A percentile compares a stretch with the other conserved stretches of the same genome.
Evolutionary conservation across 2,888 invertebrate species (phyloP).

Genomic region (Drosophila koepferae): DNA sequence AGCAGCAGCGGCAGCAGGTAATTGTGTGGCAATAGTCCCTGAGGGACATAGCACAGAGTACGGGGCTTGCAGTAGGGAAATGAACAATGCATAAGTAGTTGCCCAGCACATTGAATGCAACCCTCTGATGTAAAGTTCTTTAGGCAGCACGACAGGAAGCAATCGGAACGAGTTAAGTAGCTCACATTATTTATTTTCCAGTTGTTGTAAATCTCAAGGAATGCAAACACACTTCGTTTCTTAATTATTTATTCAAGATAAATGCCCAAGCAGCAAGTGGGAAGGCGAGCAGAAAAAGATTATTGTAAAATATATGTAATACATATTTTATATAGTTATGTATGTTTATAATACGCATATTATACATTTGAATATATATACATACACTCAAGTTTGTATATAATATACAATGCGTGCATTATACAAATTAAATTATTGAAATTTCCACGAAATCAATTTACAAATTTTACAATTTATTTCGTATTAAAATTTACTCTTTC

Average conservation of each 20-base stretch:
- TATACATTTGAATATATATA: not conserved
- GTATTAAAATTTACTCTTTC: not conserved
- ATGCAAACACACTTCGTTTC: not conserved
- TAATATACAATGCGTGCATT: not conserved
- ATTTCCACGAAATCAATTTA: not conserved
- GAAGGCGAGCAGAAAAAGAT: too few relatives aligned
- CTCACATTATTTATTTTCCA: not conserved
- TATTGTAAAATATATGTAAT: not conserved
- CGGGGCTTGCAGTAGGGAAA: conserved; percentile 9
- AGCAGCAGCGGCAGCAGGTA: conserved; percentile 16
- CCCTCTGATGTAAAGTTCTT: conserved; percentile 19
- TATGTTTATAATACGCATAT: too few relatives aligned
- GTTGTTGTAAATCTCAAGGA: not conserved
- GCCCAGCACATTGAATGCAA: conserved; percentile 4
- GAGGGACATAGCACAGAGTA: not conserved
- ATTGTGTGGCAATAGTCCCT: conserved; percentile 43
- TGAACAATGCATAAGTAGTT: conserved; percentile 37
- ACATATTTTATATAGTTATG: not conserved
- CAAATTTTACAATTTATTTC: conserved; percentile 1
- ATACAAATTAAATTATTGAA: not conserved
- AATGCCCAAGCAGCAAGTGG: not conserved
- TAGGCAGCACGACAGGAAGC: conserved; percentile 24
- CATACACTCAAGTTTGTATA: not conserved
- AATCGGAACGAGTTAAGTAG: conserved; percentile 28
- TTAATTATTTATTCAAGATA: not conserved